Evolutionary conservation across 2,888 invertebrate genomes (phyloP), one percentile per base, ranked within the genome.

Genomic region (Orthosia gracilis): DNA sequence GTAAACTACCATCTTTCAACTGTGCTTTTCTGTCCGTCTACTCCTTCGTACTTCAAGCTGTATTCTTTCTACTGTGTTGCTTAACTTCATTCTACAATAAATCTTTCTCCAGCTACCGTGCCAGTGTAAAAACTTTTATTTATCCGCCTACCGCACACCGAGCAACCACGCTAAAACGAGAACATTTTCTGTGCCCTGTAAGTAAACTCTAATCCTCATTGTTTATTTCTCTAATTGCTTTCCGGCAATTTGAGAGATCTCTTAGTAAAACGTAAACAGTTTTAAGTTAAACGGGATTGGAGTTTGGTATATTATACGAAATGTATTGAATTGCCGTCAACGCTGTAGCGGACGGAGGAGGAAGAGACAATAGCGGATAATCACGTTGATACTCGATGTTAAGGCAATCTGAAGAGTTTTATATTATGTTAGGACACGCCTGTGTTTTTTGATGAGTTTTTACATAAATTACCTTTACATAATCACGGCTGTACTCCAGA

Each of bases 151-250:
- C n/a, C n/a, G n/a, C n/a, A n/a, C n/a, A n/a, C n/a, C n/a, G n/a
- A n/a, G n/a, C n/a, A n/a, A n/a, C n/a, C n/a, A n/a, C n/a, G n/a
- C n/a, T n/a, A n/a, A n/a, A n/a, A 4, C 49, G 12, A 26, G 9
- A 73, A 57, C 0, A 40, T 23, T 65, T 45, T 13, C 4, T 15
- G 15, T 45, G 40, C 7, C 4, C 31, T 69, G 26, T 54, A 58
- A 3, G 12, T 47, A 61, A 55, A 31, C 31, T 62, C 50, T 50
- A 23, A 63, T 31, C 47, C 31, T 2, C 21, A 67, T 84, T 84
- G 80, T 82, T 76, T 76, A 84, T 76, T 69, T 64, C 23, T 65
- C 63, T 82, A 84, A 82, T 80, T 80, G 73, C 82, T 80, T 80
- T 73, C 58, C 59, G 64, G 68, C 63, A 80, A 72, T 71, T 82